phyloP scores from a whole-genome alignment of 1,140 invertebrate species.

The Penaeus chinensis region DNA sequence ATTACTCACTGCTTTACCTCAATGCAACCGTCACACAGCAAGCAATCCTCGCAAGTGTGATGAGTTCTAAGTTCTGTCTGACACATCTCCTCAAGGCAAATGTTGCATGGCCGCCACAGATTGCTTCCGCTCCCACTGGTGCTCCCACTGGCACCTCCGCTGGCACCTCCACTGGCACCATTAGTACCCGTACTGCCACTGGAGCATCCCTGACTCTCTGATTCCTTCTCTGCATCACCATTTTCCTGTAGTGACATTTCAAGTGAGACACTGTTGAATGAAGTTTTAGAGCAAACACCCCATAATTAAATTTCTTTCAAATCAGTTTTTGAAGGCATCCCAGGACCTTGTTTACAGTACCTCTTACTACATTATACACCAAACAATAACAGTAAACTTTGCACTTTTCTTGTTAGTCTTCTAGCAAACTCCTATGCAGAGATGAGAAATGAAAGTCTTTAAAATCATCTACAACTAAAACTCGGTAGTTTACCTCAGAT shows the following conservation, averaged over 20 bases:
- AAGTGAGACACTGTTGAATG: too few relatives aligned
- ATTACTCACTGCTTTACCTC: conserved; percentile 33
- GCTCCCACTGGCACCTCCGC: conserved; percentile 19
- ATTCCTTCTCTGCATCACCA: background rate
- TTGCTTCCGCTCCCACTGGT: conserved; percentile 11
- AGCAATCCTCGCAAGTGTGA: conserved; percentile 62
- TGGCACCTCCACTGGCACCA: conserved; percentile 24
- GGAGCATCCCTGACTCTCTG: background rate
- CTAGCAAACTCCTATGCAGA: too few relatives aligned
- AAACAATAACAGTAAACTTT: too few relatives aligned
- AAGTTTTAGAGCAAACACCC: too few relatives aligned
- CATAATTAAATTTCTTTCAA: too few relatives aligned
- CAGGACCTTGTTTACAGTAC: too few relatives aligned
- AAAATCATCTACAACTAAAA: too few relatives aligned
- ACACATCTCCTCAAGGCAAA: conserved; percentile 63
- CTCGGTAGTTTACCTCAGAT: conserved; percentile 24
- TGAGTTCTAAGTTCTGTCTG: conserved; percentile 62
- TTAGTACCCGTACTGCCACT: background rate
- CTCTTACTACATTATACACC: too few relatives aligned
- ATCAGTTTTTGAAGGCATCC: too few relatives aligned
- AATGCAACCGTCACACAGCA: conserved; percentile 63
- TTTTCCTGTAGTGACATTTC: background rate
- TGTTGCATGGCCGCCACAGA: conserved; percentile 62
- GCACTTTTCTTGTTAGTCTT: too few relatives aligned
- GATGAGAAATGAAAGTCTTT: too few relatives aligned